Evolutionary conservation across 2,113 vertebrate genomes (phyloP), one percentile per base, ranked within the genome.

Genomic region (Chionomys nivalis): DNA sequence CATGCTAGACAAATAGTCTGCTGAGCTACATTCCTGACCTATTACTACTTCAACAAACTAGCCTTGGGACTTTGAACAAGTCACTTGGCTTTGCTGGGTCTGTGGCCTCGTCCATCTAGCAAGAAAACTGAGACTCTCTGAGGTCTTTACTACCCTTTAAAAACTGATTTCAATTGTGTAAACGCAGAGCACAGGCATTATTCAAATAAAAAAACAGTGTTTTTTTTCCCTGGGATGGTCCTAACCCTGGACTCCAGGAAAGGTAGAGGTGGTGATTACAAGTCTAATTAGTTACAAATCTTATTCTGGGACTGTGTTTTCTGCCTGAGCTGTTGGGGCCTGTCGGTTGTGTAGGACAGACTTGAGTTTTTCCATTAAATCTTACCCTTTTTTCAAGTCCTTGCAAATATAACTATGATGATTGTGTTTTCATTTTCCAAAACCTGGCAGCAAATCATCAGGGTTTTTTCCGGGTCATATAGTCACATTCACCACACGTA

Each of bases 381-480:
- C 16, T 31, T 16, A 13, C 26, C 19, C 81, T n/a, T 77, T 88
- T 36, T 72, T 79, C 61, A 88, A 93, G 73, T 78, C 63, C 58
- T 73, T 90, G 31, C 33, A 96, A 89, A 94, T 61, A 75, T 5
- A 68, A 49, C 4, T 19, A 55, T 70, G n/a, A 89, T 79, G 4
- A 44, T 36, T 63, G 61, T 39, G 63, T 65, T 91, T 77, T 94
- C 73, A 78, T 87, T 94, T 96, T 47, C 77, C 75, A 91, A 78
- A 93, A 92, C 0, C 49, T 81, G 92, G 76, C n/a, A 66, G 70
- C 39, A 77, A 85, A 85, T 49, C 79, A 65, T 39, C 19, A 89
- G 7, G 65, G 66, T 10, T 78, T 65, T 7, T 33, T 33, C 13
- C 7, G 63, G n/a, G 55, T 90, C 49, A 31, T 78, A 86, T 89